These are phyloP conservation scores for Charadrius vociferus DNA, from an alignment of 2,113 vertebrate species.

Conservation along the genomic window DNA sequence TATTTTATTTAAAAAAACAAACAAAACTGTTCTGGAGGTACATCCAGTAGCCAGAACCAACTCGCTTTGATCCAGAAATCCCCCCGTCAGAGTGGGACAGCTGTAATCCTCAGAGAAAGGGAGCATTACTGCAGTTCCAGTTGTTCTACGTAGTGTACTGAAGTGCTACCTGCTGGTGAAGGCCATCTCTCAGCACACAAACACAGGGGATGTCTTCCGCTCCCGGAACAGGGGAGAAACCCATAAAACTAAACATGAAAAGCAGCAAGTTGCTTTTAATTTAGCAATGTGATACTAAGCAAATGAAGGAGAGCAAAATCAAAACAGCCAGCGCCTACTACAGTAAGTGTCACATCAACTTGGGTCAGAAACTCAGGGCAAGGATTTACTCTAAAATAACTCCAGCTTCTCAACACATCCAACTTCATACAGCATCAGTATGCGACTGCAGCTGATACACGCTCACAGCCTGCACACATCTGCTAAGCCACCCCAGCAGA, in stretches of 20 bases:
- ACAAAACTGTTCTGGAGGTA: background rate
- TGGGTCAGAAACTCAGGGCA: background rate
- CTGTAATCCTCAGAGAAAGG: background rate
- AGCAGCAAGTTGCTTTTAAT: background rate
- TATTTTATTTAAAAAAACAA: no score
- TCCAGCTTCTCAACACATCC: background rate
- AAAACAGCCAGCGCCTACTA: background rate
- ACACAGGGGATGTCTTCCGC: background rate
- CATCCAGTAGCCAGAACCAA: background rate
- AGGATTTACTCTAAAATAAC: background rate
- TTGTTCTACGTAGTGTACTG: background rate
- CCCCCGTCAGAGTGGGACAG: background rate
- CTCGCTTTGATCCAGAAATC: background rate
- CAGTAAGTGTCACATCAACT: background rate
- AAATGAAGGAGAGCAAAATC: background rate
- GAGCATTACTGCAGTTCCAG: background rate
- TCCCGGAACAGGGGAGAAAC: background rate
- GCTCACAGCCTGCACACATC: background rate
- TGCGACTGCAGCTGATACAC: accelerated
- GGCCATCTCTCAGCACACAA: background rate
- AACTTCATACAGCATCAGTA: accelerated
- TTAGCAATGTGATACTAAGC: background rate
- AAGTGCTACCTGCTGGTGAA: background rate
- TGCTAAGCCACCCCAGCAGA: background rate
- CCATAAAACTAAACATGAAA: background rate